Evolutionary conservation across 92 coral and sea anemone genomes (phyloP).

Genomic region (Isaurus tuberculatus): DNA sequence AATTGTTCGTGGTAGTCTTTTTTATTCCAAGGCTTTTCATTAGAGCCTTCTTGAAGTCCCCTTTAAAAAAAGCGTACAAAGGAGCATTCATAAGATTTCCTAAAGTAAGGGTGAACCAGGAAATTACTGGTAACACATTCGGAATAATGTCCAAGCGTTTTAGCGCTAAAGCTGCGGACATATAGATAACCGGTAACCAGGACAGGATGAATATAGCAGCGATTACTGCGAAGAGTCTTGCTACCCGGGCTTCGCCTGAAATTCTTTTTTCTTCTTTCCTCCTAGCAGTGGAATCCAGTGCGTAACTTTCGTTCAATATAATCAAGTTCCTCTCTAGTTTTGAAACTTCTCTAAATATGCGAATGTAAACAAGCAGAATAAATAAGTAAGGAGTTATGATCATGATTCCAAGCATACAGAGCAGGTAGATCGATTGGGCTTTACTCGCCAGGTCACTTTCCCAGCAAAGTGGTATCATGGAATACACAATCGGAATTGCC

Average conservation of each 20-base stretch:
- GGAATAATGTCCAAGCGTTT: constrained; percentile 61
- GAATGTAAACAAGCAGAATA: constrained; percentile 76
- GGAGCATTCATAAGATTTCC: constrained; percentile 79
- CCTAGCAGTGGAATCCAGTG: constrained; percentile 57
- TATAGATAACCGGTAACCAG: constrained; percentile 84
- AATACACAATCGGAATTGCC: constrained; percentile 66
- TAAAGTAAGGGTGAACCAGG: constrained; percentile 82
- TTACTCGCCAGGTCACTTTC: constrained; percentile 22
- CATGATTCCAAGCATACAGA: constrained; percentile 70
- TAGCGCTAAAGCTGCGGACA: constrained; percentile 78
- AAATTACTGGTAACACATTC: constrained; percentile 49
- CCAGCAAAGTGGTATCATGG: constrained; percentile 68
- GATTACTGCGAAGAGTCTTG: constrained; percentile 79
- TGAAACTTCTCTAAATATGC: constrained; percentile 80
- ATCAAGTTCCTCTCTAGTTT: constrained; percentile 71
- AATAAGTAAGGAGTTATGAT: constrained; percentile 74
- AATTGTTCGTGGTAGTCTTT: not conserved
- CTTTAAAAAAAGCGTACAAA: constrained; percentile 79
- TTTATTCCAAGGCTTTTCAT: constrained; percentile 29
- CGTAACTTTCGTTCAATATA: constrained; percentile 48
- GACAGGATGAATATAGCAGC: constrained; percentile 78
- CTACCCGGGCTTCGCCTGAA: constrained; percentile 80
- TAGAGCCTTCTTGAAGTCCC: constrained; percentile 77
- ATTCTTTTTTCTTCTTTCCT: constrained; percentile 75
- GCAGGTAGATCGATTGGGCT: constrained; percentile 51